Evolutionary conservation across 2,113 vertebrate species (phyloP), one percentile per base, ranked within the genome.

Genomic region (Addax nasomaculatus): DNA sequence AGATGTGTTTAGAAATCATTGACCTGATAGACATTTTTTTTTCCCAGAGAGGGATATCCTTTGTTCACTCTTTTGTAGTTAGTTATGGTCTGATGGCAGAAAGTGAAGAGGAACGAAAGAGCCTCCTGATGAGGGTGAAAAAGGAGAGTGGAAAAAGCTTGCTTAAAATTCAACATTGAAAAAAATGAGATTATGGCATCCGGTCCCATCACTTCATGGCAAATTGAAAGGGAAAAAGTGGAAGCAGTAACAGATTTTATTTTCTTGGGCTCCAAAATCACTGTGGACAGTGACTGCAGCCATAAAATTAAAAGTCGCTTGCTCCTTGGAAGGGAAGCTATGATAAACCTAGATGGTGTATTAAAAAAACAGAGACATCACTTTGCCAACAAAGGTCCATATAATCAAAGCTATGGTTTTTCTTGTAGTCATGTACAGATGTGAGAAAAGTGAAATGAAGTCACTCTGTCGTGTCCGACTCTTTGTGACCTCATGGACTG

Each of bases 11-110:
- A 60, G 70, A 97, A 60, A 95, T 96, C 86, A 64, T 92, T 70
- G 70, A 90, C 60, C 90, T 5, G 2, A 51, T 80, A 80, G 27
- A 43, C 45, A 2, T 3, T 60, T 30, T 76, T 93, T 6, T 27
- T 60, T 90, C 96, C 97, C 23, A 91, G 83, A 78, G 97, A 36
- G 17, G 3, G 15, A 90, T 89, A 94, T 84, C 91, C 64, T 64
- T 47, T 55, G 3, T 5, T 76, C 43, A 67, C 45, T 95, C 57
- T 98, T 93, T 49, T 76, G 16, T 43, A 76, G 57, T 27, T 90
- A 95, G 55, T 76, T 86, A 76, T 2, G 53, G 8, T 97, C 79
- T 81, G 21, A 58, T 70, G 67, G 19, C 19, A 70, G n/a, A 70
- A 39, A 70, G n/a, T 39, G 67, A 39, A 39, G 67, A 70, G n/a